Evolutionary conservation across 1,140 invertebrate genomes (phyloP), one percentile per base, ranked within the genome.

Genomic region (Papilio polyxenes): DNA sequence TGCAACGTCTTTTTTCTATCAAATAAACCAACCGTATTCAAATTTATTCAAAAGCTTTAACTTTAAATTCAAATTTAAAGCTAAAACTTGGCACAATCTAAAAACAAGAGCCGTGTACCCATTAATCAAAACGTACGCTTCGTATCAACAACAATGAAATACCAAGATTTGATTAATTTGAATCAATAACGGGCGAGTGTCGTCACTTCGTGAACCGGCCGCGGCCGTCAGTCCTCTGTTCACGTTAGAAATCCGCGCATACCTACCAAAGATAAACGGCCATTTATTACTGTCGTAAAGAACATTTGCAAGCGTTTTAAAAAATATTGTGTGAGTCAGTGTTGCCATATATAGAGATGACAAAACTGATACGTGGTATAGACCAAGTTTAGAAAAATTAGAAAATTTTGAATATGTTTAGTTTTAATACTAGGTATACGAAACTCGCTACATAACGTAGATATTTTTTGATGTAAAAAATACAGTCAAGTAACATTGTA

Each of bases 71-170:
- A 2, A 10, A 44, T 23, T 3, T 23, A 37, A 53, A 49, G 20
- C 44, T 31, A 79, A 79, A 79, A 79, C 56, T 44, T 51, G 20
- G 15, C 59, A 44, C 31, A 40, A 53, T 80, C 40, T 59, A 79
- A 69, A 80, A 80, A 80, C 78, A 23, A 80, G 62, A 80, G 11
- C 56, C 40, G 62, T 80, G 78, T 80, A 80, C 15, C 78, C 8
- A 80, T 80, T 69, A 44, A 80, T 80, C 78, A 65, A 65, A 80
- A 10, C 48, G 31, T 62, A 80, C 78, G 44, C 40, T n/a, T 37
- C 49, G 40, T 69, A 40, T 80, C 78, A 49, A 49, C 78, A 80
- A 80, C 78, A 80, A 69, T 79, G 76, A 59, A 40, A 40, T 23
- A 20, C 37, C n/a, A 37, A 65, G 56, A 49, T 80, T 80, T 80